phyloP scores from a whole-genome alignment of 2,888 invertebrate genomes.

The Altica lythri region DNA sequence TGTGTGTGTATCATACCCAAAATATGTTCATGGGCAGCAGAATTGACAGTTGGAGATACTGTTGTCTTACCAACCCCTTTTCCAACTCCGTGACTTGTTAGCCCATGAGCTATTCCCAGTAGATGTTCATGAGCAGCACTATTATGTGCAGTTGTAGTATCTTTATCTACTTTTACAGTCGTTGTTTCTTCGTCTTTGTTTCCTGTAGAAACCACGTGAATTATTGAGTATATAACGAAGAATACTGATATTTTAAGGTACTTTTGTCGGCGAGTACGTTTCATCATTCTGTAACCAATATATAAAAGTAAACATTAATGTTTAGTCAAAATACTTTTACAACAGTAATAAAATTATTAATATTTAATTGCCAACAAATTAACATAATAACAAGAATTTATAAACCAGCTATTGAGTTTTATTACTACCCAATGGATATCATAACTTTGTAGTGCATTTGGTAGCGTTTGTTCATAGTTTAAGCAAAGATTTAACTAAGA shows the following conservation, averaged over 20 bases:
- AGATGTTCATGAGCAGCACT: conserved; percentile 8
- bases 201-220: conserved; percentile 50
- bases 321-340: neutral
- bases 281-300: conserved; percentile 53
- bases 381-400: too few relatives aligned
- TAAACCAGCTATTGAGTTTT: too few relatives aligned
- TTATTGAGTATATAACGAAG: conserved; percentile 70
- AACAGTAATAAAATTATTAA: neutral
- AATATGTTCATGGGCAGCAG: neutral
- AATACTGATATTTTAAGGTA: conserved; percentile 70
- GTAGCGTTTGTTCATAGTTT: too few relatives aligned
- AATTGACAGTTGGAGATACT: neutral
- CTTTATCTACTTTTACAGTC: conserved; percentile 5
- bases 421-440: too few relatives aligned
- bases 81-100: too few relatives aligned
- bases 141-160: neutral
- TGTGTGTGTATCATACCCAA: neutral
- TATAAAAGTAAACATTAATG: neutral
- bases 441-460: too few relatives aligned
- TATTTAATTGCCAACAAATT: too few relatives aligned
- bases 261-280: conserved; percentile 68
- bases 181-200: conserved; percentile 21
- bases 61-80: too few relatives aligned
- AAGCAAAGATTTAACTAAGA: too few relatives aligned
- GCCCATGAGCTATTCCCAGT: too few relatives aligned